These are phyloP conservation scores for Dilophus febrilis DNA, from an alignment of 2,888 invertebrate species.

Conservation along the genomic window DNA sequence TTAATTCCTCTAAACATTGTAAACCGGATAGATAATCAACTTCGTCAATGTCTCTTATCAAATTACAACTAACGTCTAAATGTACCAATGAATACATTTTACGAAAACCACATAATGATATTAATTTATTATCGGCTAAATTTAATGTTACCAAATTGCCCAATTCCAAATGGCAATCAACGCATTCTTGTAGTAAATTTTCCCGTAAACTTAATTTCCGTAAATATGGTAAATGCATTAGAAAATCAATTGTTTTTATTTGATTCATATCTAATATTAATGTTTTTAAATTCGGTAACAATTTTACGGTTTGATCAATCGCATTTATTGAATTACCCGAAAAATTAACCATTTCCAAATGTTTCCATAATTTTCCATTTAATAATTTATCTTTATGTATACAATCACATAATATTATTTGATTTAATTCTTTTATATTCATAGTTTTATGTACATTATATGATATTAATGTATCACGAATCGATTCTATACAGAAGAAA, in stretches of 20 bases:
- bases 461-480: no score
- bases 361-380: conserved; percentile 35
- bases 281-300: conserved; percentile 52
- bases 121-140: conserved; percentile 69
- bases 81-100: conserved; percentile 74
- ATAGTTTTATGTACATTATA: not conserved
- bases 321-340: conserved; percentile 58
- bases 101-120: conserved; percentile 50
- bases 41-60: conserved; percentile 62
- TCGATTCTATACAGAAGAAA: no score
- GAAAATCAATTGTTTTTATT: conserved; percentile 52
- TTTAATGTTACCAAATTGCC: conserved; percentile 78
- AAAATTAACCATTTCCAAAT: conserved; percentile 53
- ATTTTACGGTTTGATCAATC: conserved; percentile 65
- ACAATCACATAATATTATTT: conserved; percentile 70
- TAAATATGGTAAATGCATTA: conserved; percentile 62
- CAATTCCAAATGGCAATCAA: conserved; percentile 66
- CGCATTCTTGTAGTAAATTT: conserved; percentile 55
- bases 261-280: conserved; percentile 65
- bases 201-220: conserved; percentile 61
- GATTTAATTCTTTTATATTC: conserved; percentile 33
- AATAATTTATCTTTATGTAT: conserved; percentile 45
- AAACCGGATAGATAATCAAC: conserved; percentile 62
- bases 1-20: conserved; percentile 74
- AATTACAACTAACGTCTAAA: conserved; percentile 75